Base-by-base conservation (phyloP, 2,797 vertebrate genomes). In the Molothrus ater region DNA sequence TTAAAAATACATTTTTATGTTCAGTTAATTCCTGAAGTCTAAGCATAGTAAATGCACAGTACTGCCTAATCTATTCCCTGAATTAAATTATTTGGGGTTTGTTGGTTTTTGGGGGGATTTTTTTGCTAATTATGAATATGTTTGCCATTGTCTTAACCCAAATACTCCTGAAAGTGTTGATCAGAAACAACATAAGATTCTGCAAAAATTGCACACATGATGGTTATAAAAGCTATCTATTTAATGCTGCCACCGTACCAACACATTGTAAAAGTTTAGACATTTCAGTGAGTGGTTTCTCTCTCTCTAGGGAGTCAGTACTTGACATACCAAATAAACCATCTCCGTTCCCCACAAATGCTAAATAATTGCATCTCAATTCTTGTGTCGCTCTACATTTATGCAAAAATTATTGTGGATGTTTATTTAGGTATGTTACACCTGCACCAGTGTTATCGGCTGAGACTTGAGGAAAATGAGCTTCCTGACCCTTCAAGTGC, bases 301-400 rank as follows among this genome's bases (percentile, higher is more conserved):
- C 28, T 81, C 86, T 96, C 94, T 75, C 71, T 75, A 81, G 88
- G 91, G 95, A 85, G 45, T 79, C 60, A 71, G 71, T 81, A 90
- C 95, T 93, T 95, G 94, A 96, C 95, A 96, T 38, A 66, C 61
- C 92, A 96, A 96, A 97, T 86, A 96, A 94, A 70, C 91, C 38
- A 83, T 93, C 97, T 95, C 92, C 78, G 74, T 94, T 82, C 87
- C 38, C 93, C 83, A 84, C 90, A 96, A 96, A 96, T 66, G 86
- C 84, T 63, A 90, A 97, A 97, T 96, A 96, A 96, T 96, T 97
- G 93, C 94, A 82, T 93, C 92, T 96, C 96, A 95, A 94, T 96
- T 97, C 92, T 92, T 31, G 17, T 25, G 92, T 97, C 66, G 3
- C 95, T 91, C 40, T 93, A 92, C 86, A 94, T 96, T 96, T 96